Conservation (phyloP, 1,140 invertebrate genomes). For the Aleiodes sp. region DNA sequence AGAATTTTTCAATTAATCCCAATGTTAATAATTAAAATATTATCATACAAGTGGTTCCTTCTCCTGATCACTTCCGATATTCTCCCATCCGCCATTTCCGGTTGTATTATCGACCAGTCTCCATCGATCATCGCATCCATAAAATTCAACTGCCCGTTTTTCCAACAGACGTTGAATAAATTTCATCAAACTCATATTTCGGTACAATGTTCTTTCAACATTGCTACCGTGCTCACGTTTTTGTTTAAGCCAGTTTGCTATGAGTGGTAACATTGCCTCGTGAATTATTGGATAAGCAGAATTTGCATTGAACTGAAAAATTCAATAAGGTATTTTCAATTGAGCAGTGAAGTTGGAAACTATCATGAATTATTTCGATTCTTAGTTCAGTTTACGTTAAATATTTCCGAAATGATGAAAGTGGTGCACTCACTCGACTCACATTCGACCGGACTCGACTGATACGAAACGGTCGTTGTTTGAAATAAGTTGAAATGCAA, state of each 20-base stretch:
- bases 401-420: too few species aligned
- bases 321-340: conserved; percentile 31
- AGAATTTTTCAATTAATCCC: too few species aligned
- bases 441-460: too few species aligned
- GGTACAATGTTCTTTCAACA: conserved; percentile 68
- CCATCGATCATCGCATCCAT: conserved; percentile 64
- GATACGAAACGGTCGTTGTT: too few species aligned
- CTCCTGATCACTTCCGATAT: conserved; percentile 63
- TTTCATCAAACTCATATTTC: conserved; percentile 67
- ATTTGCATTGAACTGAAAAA: conserved; percentile 9
- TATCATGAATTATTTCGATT: too few species aligned
- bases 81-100: conserved; percentile 66
- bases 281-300: conserved; percentile 22
- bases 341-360: too few species aligned
- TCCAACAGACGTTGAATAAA: conserved; percentile 69
- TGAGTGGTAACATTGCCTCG: conserved; percentile 22
- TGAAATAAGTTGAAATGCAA: too few species aligned
- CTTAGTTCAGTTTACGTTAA: too few species aligned
- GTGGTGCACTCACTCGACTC: too few species aligned
- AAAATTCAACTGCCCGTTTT: conserved; percentile 69
- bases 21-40: neutral
- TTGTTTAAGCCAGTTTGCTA: conserved; percentile 6
- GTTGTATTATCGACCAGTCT: conserved; percentile 63
- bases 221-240: conserved; percentile 57
- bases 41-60: conserved; percentile 56